Conservation (phyloP, 2,113 vertebrate species). For the Cyprinodon tularosa region DNA sequence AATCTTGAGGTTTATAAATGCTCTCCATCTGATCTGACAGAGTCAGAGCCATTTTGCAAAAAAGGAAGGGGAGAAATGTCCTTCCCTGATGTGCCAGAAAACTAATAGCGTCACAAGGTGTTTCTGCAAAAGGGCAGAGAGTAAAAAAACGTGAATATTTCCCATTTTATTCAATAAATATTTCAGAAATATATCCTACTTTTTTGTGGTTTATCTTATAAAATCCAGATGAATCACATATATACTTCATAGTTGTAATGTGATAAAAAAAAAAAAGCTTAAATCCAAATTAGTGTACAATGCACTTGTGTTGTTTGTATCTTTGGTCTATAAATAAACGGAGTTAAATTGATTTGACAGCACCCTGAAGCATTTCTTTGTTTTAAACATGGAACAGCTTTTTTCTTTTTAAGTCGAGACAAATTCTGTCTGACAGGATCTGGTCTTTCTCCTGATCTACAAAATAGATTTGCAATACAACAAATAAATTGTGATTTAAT, state of each 20-base stretch:
- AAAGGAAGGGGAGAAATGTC: too few species aligned
- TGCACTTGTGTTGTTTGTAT: neutral
- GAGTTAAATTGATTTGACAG: neutral
- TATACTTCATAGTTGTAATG: neutral
- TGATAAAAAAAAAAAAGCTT: neutral
- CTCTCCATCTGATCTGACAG: too few species aligned
- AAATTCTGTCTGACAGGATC: neutral
- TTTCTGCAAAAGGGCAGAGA: too few species aligned
- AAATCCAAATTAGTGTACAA: neutral
- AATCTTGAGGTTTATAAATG: too few species aligned
- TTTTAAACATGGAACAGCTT: neutral
- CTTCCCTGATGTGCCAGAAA: too few species aligned
- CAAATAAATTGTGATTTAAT: neutral
- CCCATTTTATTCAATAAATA: too few species aligned
- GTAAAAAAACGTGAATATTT: too few species aligned
- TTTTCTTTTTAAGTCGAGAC: neutral
- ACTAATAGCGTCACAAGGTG: too few species aligned
- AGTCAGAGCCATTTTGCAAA: too few species aligned
- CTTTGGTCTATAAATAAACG: neutral
- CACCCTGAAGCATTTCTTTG: neutral
- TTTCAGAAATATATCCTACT: too few species aligned
- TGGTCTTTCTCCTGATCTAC: neutral
- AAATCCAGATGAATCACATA: neutral
- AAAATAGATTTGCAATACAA: neutral
- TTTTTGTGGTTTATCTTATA: too few species aligned